These are phyloP conservation scores for Podarcis cretensis DNA, from an alignment of 2,113 vertebrate species.

Conservation along the genomic window DNA sequence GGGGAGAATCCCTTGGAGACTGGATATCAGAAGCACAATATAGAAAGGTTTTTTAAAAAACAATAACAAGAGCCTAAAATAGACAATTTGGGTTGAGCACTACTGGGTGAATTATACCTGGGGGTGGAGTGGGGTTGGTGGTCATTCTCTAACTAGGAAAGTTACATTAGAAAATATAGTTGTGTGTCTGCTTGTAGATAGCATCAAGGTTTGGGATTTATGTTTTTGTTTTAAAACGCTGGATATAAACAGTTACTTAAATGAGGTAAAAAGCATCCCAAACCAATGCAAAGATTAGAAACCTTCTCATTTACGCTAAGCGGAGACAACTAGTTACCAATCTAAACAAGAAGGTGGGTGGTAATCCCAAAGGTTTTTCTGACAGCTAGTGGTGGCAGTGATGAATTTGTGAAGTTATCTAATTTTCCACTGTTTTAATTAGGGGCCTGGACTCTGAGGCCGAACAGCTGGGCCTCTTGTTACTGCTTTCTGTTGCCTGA, in stretches of 20 bases:
- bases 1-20: not conserved
- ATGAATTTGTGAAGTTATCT: constrained; percentile 99
- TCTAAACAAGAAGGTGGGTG: constrained; percentile 95
- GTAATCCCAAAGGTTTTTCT: constrained; percentile 80
- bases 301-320: constrained; percentile 69
- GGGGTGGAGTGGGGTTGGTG: not conserved
- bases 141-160: not conserved
- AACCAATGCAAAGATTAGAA: constrained; percentile 32
- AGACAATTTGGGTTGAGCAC: not conserved
- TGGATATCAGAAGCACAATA: not conserved
- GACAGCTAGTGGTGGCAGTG: constrained; percentile 92
- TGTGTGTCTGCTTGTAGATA: not conserved
- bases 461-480: constrained; percentile 92
- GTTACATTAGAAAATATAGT: not conserved
- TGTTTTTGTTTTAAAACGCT: not conserved
- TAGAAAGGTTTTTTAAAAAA: not conserved
- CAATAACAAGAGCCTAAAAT: not conserved
- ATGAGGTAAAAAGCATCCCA: constrained; percentile 57
- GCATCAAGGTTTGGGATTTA: not conserved
- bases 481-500: constrained; percentile 92
- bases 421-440: constrained; percentile 99
- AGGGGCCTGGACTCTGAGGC: constrained; percentile 92
- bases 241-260: constrained; percentile 50
- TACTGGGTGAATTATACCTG: not conserved
- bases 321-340: constrained; percentile 81